Conservation (phyloP, 1,140 invertebrate species). For the Drosophila fuyamai region DNA sequence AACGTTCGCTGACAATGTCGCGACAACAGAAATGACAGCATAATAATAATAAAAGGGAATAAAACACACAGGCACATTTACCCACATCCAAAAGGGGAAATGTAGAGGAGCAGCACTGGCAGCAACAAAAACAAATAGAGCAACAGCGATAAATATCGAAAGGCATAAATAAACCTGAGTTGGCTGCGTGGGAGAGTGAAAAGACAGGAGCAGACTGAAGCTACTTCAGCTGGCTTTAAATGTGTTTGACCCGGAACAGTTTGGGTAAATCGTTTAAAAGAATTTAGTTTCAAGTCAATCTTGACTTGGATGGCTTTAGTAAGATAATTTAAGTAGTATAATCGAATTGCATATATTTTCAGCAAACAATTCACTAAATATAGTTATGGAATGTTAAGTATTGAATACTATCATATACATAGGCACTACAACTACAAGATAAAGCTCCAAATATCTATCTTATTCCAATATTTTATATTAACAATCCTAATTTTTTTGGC, state of each 20-base stretch:
- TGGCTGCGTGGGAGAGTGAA: slow-evolving; percentile 18
- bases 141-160: slow-evolving; percentile 72
- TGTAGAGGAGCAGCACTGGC: slow-evolving; percentile 29
- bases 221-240: neutral
- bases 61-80: slow-evolving; percentile 42
- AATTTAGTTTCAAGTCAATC: no score
- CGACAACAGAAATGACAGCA: slow-evolving; percentile 79
- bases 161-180: slow-evolving; percentile 72
- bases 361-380: no score
- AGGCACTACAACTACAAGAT: neutral
- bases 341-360: no score
- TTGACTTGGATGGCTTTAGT: no score
- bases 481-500: neutral
- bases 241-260: neutral
- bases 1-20: slow-evolving; percentile 74
- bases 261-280: no score
- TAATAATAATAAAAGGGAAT: slow-evolving; percentile 79
- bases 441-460: no score
- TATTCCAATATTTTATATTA: no score
- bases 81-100: slow-evolving; percentile 3
- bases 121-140: slow-evolving; percentile 59
- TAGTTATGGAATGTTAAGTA: no score
- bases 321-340: no score
- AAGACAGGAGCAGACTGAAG: slow-evolving; percentile 19
- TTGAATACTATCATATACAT: neutral